phyloP scores from a whole-genome alignment of 2,797 vertebrate species.

The Sorex maritimensis region DNA sequence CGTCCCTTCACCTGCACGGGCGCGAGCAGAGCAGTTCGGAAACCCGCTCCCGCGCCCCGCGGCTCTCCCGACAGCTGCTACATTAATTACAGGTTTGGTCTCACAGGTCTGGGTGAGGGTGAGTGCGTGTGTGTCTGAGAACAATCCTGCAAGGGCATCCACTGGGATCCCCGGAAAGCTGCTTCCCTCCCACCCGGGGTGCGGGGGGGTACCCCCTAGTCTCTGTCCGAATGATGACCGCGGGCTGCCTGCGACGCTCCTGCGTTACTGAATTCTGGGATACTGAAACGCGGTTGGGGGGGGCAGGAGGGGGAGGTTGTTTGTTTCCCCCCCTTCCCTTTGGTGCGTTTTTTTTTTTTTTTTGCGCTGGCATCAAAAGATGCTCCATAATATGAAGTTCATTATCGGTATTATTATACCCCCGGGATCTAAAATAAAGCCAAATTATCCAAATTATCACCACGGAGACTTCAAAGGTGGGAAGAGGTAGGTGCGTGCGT shows the following conservation, averaged over 20 bases:
- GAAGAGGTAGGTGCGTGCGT: too few relatives aligned
- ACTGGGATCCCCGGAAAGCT: constrained; percentile 55
- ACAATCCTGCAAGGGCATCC: constrained; percentile 8
- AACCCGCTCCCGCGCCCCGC: constrained; percentile 9
- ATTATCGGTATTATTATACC: constrained; percentile 74
- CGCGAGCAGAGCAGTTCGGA: constrained; percentile 62
- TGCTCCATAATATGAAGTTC: constrained; percentile 78
- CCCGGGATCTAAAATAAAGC: constrained; percentile 71
- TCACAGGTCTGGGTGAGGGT: constrained; percentile 52
- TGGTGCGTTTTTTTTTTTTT: too few relatives aligned
- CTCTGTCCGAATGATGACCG: constrained; percentile 12
- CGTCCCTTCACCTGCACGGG: constrained; percentile 27
- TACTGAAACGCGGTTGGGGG: too few relatives aligned
- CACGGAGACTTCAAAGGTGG: constrained; percentile 48
- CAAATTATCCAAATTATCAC: constrained; percentile 58
- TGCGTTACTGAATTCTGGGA: constrained; percentile 69
- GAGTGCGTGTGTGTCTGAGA: not conserved
- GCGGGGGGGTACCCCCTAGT: not conserved
- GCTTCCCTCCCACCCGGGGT: not conserved
- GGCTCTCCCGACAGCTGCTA: constrained; percentile 56
- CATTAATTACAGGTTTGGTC: constrained; percentile 73
- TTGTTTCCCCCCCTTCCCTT: too few relatives aligned
- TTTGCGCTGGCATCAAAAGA: constrained; percentile 69
- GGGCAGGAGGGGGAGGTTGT: too few relatives aligned
- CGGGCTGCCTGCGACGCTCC: constrained; percentile 68